phyloP scores from a whole-genome alignment of 2,797 vertebrate species.

The Alauda arvensis region DNA sequence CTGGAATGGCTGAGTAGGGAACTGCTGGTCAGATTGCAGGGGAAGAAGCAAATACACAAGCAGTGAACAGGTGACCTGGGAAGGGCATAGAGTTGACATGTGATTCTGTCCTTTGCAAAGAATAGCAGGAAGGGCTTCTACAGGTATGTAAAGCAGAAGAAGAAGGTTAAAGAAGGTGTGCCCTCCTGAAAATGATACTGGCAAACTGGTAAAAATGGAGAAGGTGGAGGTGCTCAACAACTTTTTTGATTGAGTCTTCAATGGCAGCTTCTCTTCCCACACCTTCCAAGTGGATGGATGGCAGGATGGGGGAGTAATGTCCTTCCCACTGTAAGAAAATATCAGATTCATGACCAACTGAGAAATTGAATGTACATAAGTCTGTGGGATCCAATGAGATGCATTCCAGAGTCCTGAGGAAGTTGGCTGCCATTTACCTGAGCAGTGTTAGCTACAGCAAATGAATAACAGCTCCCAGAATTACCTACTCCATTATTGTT shows the following conservation, averaged over 20 bases:
- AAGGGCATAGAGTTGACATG: neutral
- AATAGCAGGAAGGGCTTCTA: neutral
- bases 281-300: neutral
- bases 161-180: neutral
- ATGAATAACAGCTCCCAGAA: neutral
- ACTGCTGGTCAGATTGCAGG: neutral
- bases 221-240: neutral
- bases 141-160: neutral
- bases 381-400: neutral
- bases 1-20: rapidly evolving
- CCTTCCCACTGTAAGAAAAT: neutral
- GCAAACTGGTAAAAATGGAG: neutral
- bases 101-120: neutral
- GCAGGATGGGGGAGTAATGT: neutral
- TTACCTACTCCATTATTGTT: neutral
- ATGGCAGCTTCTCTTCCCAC: neutral
- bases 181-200: neutral
- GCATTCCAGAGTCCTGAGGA: neutral
- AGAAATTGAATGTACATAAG: neutral
- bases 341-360: neutral
- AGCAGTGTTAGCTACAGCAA: neutral
- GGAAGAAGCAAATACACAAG: neutral
- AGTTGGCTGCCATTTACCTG: neutral
- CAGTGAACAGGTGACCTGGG: no score
- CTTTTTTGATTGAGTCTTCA: neutral